Conservation (phyloP, 2,113 vertebrate species). For the Microtus montanus region DNA sequence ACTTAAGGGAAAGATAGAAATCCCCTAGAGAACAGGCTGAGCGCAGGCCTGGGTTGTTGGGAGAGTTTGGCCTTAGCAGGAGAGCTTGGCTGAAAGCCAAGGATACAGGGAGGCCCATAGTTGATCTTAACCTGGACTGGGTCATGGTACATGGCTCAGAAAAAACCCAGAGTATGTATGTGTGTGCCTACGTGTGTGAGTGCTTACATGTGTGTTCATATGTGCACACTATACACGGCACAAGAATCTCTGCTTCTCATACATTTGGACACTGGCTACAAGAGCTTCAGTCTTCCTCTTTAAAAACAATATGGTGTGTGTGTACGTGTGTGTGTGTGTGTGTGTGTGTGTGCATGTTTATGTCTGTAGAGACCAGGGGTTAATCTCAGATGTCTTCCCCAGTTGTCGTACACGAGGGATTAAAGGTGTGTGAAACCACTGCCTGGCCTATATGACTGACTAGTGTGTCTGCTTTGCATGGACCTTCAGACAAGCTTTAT, state of each 20-base stretch:
- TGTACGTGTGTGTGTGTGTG: not conserved
- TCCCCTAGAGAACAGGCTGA: slow-evolving; percentile 3
- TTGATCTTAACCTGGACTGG: not conserved
- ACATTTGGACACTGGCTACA: not conserved
- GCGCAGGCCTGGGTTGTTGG: not conserved
- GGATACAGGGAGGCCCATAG: not conserved
- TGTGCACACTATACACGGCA: not conserved
- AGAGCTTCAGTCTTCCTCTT: not conserved
- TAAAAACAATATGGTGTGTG: not conserved
- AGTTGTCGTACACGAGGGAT: no score
- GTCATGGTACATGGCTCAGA: not conserved
- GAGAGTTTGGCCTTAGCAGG: not conserved
- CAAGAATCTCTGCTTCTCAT: not conserved
- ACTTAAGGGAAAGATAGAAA: slow-evolving; percentile 59
- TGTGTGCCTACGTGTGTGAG: not conserved
- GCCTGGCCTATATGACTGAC: no score
- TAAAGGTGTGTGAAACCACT: no score
- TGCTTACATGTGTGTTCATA: not conserved
- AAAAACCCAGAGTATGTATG: not conserved
- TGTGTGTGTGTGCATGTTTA: not conserved
- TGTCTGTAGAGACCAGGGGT: not conserved
- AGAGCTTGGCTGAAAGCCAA: not conserved
- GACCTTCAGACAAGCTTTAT: no score
- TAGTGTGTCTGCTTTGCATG: no score
- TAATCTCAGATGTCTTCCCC: not conserved